Evolutionary conservation across 2,113 vertebrate species (phyloP), one percentile per base, ranked within the genome.

Genomic region (Mohoua ochrocephala): DNA sequence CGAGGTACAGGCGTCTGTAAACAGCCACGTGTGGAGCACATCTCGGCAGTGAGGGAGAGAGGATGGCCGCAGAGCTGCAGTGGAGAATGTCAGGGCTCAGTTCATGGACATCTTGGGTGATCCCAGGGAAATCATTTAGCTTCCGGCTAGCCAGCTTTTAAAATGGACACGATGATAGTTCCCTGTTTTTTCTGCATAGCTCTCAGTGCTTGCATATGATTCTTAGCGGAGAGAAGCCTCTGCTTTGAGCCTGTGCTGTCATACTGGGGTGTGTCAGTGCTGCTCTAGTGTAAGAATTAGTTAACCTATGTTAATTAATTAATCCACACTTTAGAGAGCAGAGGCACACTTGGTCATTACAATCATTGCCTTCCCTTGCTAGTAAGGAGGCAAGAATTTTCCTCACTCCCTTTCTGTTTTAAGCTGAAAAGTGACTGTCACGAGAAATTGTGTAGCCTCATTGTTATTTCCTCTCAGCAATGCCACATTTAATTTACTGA

Each of bases 401-500:
- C 87, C 90, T 65, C 4, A 2, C 22, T 71, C 61, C 45, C 74
- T 85, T 61, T 87, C 84, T 85, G 78, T 57, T 94, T 76, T 42
- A 79, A 95, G 70, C 61, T 87, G 93, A 68, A 73, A 91, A 94
- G 84, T 74, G 78, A 74, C 94, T 95, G 87, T 95, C 94, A 93
- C 2, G 0, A 47, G 3, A 54, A 85, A 85, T 87, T 70, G 87
- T 82, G 74, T 91, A 50, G 89, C 59, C 39, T 54, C 45, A 73
- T 91, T 93, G 94, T 95, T 96, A 69, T 67, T 95, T 93, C 93
- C 90, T 94, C 90, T 91, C 75, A 95, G 87, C 93, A 87, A 93
- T 76, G 94, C 93, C 96, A 94, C 93, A 70, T 94, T 80, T 93
- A 94, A 93, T 93, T 94, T 95, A 84, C 93, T 90, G 94, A 89